Evolutionary conservation across 1,140 invertebrate genomes (phyloP), one percentile per base, ranked within the genome.

Genomic region (Globodera rostochiensis): DNA sequence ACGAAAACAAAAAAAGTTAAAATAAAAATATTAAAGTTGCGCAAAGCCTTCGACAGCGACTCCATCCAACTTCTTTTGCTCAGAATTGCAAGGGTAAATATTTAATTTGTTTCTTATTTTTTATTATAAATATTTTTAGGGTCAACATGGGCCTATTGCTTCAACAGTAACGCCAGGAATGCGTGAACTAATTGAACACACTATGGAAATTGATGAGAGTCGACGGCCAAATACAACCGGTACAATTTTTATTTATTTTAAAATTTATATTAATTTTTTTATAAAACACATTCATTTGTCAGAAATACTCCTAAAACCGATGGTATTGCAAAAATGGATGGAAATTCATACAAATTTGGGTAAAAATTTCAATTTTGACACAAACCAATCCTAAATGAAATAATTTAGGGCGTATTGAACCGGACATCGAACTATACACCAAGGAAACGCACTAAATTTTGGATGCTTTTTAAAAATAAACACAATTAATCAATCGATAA

Each of bases 21-120:
- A 36, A 36, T 36, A 36, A 36, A 60, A 15, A 15, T 19, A 60
- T 60, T 60, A 15, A 60, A 60, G 21, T 88, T 93, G 21, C 91
- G 90, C 79, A 91, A 91, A 84, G 92, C 93, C 9, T 94, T 94
- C 88, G 90, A 92, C 80, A 93, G 92, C 19, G 90, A 84, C 49
- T 83, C 83, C 36, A 79, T 84, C 45, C 64, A 71, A 1, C 75
- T 81, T 1, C 67, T 84, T 36, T 53, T 84, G 49, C 60, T 84
- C 53, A 84, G 73, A 79, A 84, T 84, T 57, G 75, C 83, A 15
- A 78, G 76, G 21, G 83, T 84, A 79, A 13, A 47, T 46, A 74
- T 6, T 7, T 6, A n/a, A n/a, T 73, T 15, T 73, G 49, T n/a
- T 4, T 53, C 13, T 80, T n/a, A 15, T 7, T 11, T 45, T 73